Conservation (phyloP, 2,888 invertebrate species). For the Tanytarsus gracilentus region DNA sequence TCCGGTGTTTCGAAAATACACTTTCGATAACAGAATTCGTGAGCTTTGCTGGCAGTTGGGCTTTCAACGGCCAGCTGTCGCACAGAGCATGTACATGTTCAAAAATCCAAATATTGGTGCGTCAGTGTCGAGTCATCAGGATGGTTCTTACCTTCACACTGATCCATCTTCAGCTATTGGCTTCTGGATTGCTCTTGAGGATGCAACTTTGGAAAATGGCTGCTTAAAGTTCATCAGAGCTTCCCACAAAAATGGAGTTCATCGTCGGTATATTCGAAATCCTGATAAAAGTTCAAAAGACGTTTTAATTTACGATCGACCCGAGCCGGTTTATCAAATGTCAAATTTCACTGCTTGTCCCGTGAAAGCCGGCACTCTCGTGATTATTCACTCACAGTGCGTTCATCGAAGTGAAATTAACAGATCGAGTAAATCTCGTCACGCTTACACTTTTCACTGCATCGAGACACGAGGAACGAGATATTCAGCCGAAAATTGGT, state of each 20-base stretch:
- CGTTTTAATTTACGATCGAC: constrained; percentile 58
- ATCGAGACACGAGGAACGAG: constrained; percentile 65
- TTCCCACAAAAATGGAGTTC: constrained; percentile 79
- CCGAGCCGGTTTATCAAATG: constrained; percentile 59
- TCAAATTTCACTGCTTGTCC: constrained; percentile 69
- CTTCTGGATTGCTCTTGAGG: constrained; percentile 94
- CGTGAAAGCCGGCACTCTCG: constrained; percentile 76
- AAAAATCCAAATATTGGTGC: constrained; percentile 89
- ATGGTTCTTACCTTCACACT: constrained; percentile 78
- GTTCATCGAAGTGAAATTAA: constrained; percentile 89
- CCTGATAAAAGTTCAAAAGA: constrained; percentile 53
- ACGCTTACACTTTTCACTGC: constrained; percentile 93
- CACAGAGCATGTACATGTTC: constrained; percentile 97
- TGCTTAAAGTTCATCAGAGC: constrained; percentile 88
- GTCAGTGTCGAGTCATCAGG: constrained; percentile 76
- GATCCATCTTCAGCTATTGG: constrained; percentile 74
- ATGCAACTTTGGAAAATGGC: constrained; percentile 86
- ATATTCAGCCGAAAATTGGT: constrained; percentile 79
- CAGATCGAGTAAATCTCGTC: constrained; percentile 68
- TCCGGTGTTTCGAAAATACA: constrained; percentile 70
- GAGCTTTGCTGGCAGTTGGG: constrained; percentile 63
- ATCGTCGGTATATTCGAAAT: constrained; percentile 61
- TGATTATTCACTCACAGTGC: constrained; percentile 85
- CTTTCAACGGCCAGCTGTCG: constrained; percentile 69
- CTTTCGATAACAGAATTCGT: constrained; percentile 76